Evolutionary conservation across 2,888 invertebrate species (phyloP).

Genomic region (Nemotelus nigrinus): DNA sequence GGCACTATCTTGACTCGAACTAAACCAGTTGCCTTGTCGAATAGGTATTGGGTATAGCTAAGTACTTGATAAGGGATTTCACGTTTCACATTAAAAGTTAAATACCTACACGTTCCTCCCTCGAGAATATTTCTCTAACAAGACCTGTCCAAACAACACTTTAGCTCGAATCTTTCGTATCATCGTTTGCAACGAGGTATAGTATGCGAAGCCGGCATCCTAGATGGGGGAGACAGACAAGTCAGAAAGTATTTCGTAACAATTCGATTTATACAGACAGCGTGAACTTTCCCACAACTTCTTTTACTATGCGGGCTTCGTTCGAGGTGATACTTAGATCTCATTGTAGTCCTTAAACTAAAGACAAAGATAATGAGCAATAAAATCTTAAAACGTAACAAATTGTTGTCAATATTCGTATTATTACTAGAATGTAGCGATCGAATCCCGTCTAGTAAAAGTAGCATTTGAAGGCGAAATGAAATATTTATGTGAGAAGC

Average conservation of each 20-base stretch:
- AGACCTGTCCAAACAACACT: constrained; percentile 31
- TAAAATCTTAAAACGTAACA: constrained; percentile 25
- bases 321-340: too few relatives aligned
- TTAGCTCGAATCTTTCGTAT: neutral
- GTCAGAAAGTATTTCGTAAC: constrained; percentile 19
- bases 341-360: neutral
- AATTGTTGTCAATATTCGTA: constrained; percentile 20
- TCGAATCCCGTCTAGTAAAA: too few relatives aligned
- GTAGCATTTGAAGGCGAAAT: too few relatives aligned
- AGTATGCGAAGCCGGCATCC: too few relatives aligned
- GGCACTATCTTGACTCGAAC: constrained; percentile 19
- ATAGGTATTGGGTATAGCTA: neutral
- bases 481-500: too few relatives aligned
- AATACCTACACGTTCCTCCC: constrained; percentile 40
- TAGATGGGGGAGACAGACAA: neutral
- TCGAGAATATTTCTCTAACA: constrained; percentile 23
- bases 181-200: constrained; percentile 1
- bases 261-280: constrained; percentile 15
- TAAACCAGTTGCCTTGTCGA: neutral
- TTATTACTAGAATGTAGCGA: neutral
- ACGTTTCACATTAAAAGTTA: constrained; percentile 45
- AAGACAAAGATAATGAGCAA: constrained; percentile 21
- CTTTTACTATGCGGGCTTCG: neutral
- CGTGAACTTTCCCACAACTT: neutral
- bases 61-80: constrained; percentile 44